A percentile compares a stretch with the other conserved stretches of the same genome.
Conservation (phyloP, 2,888 invertebrate genomes). For the Ophraella communa region DNA sequence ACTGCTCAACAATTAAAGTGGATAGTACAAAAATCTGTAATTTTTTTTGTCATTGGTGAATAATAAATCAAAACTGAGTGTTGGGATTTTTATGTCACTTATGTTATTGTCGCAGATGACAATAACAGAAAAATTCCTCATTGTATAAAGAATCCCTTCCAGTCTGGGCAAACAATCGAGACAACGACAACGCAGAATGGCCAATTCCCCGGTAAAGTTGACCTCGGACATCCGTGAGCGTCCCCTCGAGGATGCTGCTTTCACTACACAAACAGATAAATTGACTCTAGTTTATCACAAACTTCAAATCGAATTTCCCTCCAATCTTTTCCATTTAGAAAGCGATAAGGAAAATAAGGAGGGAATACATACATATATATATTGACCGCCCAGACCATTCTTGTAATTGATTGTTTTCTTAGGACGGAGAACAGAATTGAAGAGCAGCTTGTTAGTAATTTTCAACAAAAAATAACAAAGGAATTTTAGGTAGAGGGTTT, state of each 20-base stretch:
- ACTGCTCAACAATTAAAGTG: no score
- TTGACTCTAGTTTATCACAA: constrained; percentile 31
- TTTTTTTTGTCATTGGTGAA: neutral
- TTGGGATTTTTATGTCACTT: neutral
- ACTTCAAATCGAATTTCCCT: constrained; percentile 28
- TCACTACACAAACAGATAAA: constrained; percentile 37
- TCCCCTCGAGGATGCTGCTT: constrained; percentile 26
- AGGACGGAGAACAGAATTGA: constrained; percentile 6
- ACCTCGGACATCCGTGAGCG: constrained; percentile 30
- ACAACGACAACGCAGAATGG: constrained; percentile 12
- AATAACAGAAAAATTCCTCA: neutral
- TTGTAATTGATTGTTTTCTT: constrained; percentile 28
- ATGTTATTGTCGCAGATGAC: neutral
- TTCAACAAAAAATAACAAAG: neutral
- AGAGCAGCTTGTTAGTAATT: neutral
- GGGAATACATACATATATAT: no score
- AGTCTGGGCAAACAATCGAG: constrained; percentile 13
- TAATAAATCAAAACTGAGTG: neutral
- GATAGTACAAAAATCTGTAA: no score
- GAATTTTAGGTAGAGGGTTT: neutral
- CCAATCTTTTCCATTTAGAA: constrained; percentile 28
- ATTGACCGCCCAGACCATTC: no score
- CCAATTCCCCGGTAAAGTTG: constrained; percentile 33
- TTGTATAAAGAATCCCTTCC: neutral
- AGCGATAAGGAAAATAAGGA: constrained; percentile 19